These are phyloP conservation scores for Lasioglossum albipes DNA, from an alignment of 1,140 invertebrate species.

Conservation along the genomic window DNA sequence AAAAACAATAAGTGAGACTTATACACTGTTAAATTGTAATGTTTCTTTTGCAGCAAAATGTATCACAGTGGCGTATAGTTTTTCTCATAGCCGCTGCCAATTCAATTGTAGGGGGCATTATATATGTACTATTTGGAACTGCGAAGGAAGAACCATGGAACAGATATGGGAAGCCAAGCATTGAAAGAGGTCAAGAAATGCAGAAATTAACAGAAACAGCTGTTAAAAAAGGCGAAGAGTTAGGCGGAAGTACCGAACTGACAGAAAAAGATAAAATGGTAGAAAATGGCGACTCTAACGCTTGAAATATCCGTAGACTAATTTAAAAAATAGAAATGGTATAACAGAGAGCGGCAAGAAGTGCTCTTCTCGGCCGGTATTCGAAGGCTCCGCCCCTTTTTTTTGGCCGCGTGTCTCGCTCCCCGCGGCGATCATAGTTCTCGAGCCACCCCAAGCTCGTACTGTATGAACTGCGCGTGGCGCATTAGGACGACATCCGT, in stretches of 20 bases:
- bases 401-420: too few species aligned
- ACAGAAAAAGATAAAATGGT: slow-evolving; percentile 12
- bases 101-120: slow-evolving; percentile 79
- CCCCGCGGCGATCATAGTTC: too few species aligned
- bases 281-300: too few species aligned
- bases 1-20: too few species aligned
- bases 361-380: too few species aligned
- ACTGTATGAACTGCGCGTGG: too few species aligned
- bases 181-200: slow-evolving; percentile 46
- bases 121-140: slow-evolving; percentile 82
- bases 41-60: slow-evolving; percentile 82
- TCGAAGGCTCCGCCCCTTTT: too few species aligned
- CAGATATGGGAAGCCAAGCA: slow-evolving; percentile 53
- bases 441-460: too few species aligned
- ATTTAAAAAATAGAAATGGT: too few species aligned
- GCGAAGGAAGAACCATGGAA: slow-evolving; percentile 85
- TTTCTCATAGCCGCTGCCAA: slow-evolving; percentile 82
- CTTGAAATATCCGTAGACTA: not conserved
- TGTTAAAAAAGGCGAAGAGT: slow-evolving; percentile 1
- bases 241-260: not conserved
- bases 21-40: not conserved
- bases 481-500: too few species aligned
- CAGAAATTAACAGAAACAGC: slow-evolving; percentile 7
- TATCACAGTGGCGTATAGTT: slow-evolving; percentile 84
- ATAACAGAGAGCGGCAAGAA: too few species aligned